Percentiles rank a stretch among this genome's conserved stretches.
phyloP scores from a whole-genome alignment of 2,113 vertebrate genomes.

The Noturus placidus region DNA sequence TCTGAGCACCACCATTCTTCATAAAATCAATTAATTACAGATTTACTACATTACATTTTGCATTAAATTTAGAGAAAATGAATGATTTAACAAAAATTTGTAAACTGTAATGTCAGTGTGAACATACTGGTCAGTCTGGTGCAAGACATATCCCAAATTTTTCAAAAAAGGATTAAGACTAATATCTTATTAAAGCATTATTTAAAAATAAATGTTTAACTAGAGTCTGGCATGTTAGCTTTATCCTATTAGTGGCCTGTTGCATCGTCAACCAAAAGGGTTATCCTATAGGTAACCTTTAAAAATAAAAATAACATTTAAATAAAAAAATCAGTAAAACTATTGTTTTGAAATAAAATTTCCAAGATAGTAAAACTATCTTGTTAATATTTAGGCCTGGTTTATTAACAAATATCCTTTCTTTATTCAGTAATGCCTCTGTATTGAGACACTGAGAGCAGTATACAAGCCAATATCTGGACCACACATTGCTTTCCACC shows the following conservation, averaged over 20 bases:
- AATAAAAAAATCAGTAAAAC: background rate
- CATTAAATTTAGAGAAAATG: background rate
- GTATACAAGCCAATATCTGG: background rate
- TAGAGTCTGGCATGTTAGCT: slow-evolving; percentile 7
- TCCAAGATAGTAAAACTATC: no score
- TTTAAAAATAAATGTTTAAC: slow-evolving; percentile 9
- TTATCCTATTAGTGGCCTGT: background rate
- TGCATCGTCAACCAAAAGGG: background rate
- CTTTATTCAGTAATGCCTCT: background rate
- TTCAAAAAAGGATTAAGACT: slow-evolving; percentile 15
- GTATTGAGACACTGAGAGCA: background rate
- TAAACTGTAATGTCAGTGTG: background rate
- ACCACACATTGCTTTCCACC: background rate
- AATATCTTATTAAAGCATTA: background rate
- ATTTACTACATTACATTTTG: background rate
- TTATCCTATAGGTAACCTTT: background rate
- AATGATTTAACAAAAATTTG: background rate
- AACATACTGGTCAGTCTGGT: background rate
- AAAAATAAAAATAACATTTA: background rate
- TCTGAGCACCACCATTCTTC: background rate
- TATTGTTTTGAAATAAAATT: background rate
- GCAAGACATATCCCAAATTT: background rate
- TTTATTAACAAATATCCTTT: background rate
- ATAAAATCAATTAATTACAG: background rate
- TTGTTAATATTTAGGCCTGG: background rate